Conservation (phyloP, 2,113 vertebrate genomes). For the Ptychochromis oligacanthus region DNA sequence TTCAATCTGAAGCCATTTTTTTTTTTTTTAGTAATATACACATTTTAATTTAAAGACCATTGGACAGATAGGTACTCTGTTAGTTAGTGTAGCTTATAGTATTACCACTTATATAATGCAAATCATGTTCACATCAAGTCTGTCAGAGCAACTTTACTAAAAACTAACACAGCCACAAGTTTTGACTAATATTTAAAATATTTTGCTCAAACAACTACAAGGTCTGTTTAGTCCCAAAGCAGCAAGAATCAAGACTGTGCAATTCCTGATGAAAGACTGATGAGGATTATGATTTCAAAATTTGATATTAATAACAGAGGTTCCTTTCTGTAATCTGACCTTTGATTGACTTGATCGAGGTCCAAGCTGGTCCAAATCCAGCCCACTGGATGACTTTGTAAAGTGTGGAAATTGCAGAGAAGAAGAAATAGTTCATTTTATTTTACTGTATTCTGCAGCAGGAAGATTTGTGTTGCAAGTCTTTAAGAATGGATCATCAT, state of each 20-base stretch:
- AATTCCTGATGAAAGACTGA: not conserved
- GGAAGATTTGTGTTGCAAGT: not conserved
- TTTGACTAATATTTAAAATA: not conserved
- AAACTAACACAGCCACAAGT: not conserved
- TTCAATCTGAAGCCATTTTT: not conserved
- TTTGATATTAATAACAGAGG: not conserved
- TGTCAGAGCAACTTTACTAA: not conserved
- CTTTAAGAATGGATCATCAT: not conserved
- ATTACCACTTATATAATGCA: not conserved
- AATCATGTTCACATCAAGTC: not conserved
- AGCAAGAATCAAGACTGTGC: not conserved
- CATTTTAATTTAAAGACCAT: not conserved
- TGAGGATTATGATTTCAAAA: not conserved
- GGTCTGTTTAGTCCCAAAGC: not conserved
- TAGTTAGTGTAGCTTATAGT: too few species aligned
- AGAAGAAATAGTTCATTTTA: not conserved
- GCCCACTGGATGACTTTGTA: not conserved
- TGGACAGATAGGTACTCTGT: not conserved
- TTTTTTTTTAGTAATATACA: not conserved
- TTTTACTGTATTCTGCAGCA: not conserved
- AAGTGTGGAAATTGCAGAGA: not conserved
- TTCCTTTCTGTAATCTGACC: not conserved
- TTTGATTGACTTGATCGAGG: not conserved
- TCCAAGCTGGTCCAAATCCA: not conserved
- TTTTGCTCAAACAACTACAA: too few species aligned